Conservation (phyloP, 1,140 invertebrate species). For the Cyrtorhinus lividipennis region DNA sequence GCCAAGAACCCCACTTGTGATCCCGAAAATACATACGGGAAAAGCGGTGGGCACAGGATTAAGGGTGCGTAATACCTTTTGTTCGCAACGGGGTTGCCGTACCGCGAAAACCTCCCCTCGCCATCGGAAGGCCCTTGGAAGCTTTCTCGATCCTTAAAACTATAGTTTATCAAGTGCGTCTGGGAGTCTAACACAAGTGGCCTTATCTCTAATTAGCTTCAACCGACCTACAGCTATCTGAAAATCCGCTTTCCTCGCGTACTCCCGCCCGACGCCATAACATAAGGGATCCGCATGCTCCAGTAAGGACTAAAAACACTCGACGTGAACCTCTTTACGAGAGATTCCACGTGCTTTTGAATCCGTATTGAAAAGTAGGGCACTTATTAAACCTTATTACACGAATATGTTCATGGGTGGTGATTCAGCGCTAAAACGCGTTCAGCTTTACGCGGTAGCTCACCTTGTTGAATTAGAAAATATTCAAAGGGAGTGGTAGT, state of each 20-base stretch:
- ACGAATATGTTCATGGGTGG: too few species aligned
- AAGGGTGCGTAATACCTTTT: conserved; percentile 24
- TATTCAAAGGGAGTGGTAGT: too few species aligned
- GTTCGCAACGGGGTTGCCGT: conserved; percentile 22
- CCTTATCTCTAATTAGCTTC: conserved; percentile 14
- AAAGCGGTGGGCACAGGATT: conserved; percentile 20
- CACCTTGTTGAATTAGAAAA: too few species aligned
- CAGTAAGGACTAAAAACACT: too few species aligned
- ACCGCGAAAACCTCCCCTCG: too few species aligned
- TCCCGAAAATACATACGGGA: conserved; percentile 25
- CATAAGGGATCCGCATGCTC: not conserved
- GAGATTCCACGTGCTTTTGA: too few species aligned
- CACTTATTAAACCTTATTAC: too few species aligned
- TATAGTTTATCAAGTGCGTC: conserved; percentile 12
- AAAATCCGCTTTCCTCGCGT: conserved; percentile 8
- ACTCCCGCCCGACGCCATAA: not conserved
- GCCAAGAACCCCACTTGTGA: conserved; percentile 16
- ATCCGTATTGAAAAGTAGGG: too few species aligned
- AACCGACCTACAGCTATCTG: not conserved
- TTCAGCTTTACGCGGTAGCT: too few species aligned
- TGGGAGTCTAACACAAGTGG: conserved; percentile 1
- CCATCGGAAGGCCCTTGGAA: not conserved
- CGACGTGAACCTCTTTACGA: too few species aligned
- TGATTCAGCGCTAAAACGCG: too few species aligned
- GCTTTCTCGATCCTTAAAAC: conserved; percentile 7